Base-by-base conservation (phyloP, 1,140 invertebrate genomes). In the Procambarus virginalis region DNA sequence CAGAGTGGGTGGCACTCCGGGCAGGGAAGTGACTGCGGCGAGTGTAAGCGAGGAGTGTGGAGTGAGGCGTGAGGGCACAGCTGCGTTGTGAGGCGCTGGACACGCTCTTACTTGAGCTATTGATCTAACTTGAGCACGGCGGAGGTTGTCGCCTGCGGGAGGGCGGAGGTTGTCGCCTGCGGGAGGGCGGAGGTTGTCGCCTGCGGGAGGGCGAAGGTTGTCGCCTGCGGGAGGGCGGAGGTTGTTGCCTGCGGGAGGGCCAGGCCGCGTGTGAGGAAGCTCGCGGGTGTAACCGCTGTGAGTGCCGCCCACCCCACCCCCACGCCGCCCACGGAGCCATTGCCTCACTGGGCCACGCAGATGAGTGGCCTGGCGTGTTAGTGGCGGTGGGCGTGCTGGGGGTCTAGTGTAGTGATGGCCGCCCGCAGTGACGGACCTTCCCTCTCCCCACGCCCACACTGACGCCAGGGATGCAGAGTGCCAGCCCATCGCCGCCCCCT, bases 381-480 rank as follows among this genome's bases (percentile, higher is more conserved):
- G 78, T 80, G 60, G 58, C 86, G 64, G 86, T 80, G 77, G 86
- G 86, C 76, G 86, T 87, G 77, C 64, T 75, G 76, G 64, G 78
- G 68, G 60, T 14, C 48, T 80, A 87, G 64, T 80, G 77, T 80
- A 87, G 86, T 79, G 77, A 87, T 87, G 86, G 86, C 86, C 78
- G 86, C 86, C 86, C 86, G 86, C 78, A 87, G 86, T 45, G 86
- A 87, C 86, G 86, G 86, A 45, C 60, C 60, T 55, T 45, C 60
- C 64, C 51, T 73, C 64, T 46, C 78, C 49, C 60, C 86, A 81
- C 86, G 86, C 86, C 86, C 86, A 45, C 86, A 81, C 64, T 87
- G 86, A 87, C 86, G 86, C 86, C 78, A 79, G 86, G 86, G 55
- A 87, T 87, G 86, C 86, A 87, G 77, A 87, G 78, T 58, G 86